Evolutionary conservation across 2,797 vertebrate species (phyloP), one percentile per base, ranked within the genome.

Genomic region (Centropyge bicolor): DNA sequence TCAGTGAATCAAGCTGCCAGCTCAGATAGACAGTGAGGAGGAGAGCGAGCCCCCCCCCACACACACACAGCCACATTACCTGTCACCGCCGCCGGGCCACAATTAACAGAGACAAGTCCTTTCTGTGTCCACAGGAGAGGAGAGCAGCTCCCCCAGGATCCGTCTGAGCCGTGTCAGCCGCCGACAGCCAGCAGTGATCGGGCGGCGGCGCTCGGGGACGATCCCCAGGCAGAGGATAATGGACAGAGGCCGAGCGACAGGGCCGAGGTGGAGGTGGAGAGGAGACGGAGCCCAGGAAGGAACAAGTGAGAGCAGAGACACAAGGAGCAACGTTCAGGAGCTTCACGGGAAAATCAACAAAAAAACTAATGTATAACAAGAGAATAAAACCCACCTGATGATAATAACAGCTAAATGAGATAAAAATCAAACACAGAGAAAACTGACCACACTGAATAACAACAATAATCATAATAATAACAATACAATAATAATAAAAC

Each of bases 101-200:
- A 81, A 94, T 94, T 76, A 87, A 61, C 85, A 60, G n/a, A 86
- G 93, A 95, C 94, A 94, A 89, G 89, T 92, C 77, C 74, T 83
- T 66, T 92, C 86, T 91, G 89, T 78, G 91, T 80, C 72, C 70
- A 3, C 75, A 52, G 68, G 64, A 55, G 79, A 85, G 68, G 52
- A 54, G 60, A 63, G 77, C 54, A 22, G 31, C 80, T 90, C 91
- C 90, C 88, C 1, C 6, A 87, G 84, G 78, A 60, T 80, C 75
- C 57, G 68, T 83, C 86, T 59, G 76, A 84, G 81, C 46, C 85
- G 68, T 85, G 83, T 88, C 82, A 84, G 84, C 78, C 12, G 82
- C 68, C 65, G 72, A 72, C 31, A 60, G 49, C 75, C 74, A 83
- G 88, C 90, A 82, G 87, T 85, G 82, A 93, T 95, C 85, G 86